phyloP scores from a whole-genome alignment of 2,888 invertebrate genomes.

The Sarcophaga rosellei region DNA sequence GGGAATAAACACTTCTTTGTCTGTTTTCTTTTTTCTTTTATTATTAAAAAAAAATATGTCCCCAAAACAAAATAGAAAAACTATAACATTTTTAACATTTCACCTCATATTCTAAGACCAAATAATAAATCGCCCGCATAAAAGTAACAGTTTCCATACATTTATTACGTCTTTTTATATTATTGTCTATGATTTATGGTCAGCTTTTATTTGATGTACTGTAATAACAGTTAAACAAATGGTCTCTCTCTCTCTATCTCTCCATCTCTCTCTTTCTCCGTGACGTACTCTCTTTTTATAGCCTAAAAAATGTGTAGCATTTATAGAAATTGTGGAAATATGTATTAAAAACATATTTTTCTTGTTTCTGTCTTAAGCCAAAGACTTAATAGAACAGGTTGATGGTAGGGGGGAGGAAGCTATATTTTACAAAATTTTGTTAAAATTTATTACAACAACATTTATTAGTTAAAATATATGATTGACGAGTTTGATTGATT shows the following conservation, averaged over 20 bases:
- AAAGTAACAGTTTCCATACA: no score
- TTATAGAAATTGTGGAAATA: not conserved
- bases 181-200: constrained; percentile 57
- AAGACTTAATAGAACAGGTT: not conserved
- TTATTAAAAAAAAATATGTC: no score
- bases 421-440: no score
- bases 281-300: no score
- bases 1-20: not conserved
- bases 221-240: constrained; percentile 50
- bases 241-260: not conserved
- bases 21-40: not conserved
- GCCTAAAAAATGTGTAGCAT: no score
- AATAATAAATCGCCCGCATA: no score
- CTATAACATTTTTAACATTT: no score
- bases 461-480: not conserved
- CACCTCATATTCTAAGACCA: no score
- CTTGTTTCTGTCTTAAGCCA: not conserved
- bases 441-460: not conserved
- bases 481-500: constrained; percentile 2
- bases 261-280: no score
- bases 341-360: constrained; percentile 7
- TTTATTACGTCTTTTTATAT: not conserved
- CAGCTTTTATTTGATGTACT: constrained; percentile 47
- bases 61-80: no score
- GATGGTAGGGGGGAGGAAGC: not conserved